These are phyloP conservation scores for Halictus rubicundus DNA, from an alignment of 1,140 invertebrate genomes.

Conservation along the genomic window DNA sequence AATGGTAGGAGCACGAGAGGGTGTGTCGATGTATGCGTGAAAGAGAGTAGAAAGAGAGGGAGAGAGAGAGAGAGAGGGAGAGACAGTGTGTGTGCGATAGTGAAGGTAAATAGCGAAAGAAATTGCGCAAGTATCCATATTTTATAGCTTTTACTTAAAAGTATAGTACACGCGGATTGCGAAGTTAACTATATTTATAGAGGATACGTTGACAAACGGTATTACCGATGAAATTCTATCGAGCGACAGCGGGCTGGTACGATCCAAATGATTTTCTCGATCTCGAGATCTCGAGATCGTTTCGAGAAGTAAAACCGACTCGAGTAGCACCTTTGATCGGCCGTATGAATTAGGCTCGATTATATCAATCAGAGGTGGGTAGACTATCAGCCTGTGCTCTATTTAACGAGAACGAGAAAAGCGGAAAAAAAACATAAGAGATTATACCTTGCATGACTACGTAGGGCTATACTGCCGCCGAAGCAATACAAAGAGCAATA, in stretches of 20 bases:
- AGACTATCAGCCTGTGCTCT: slow-evolving; percentile 46
- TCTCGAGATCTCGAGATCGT: no score
- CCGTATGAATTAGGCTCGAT: no score
- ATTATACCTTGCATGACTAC: slow-evolving; percentile 74
- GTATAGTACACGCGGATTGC: slow-evolving; percentile 53
- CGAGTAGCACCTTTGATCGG: no score
- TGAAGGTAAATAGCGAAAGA: background rate
- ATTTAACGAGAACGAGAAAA: slow-evolving; percentile 49
- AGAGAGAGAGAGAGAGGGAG: no score
- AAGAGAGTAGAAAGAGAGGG: background rate
- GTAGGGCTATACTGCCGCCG: slow-evolving; percentile 74
- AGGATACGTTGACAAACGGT: slow-evolving; percentile 72
- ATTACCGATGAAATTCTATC: slow-evolving; percentile 65
- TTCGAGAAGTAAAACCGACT: no score
- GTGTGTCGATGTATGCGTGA: background rate
- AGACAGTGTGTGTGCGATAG: no score
- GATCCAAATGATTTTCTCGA: no score
- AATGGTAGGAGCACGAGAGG: background rate
- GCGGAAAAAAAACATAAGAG: slow-evolving; percentile 55
- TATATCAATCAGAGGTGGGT: no score
- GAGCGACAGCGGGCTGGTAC: slow-evolving; percentile 44
- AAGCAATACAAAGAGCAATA: slow-evolving; percentile 80
- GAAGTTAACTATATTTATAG: slow-evolving; percentile 80
- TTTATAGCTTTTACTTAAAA: slow-evolving; percentile 76
- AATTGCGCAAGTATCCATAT: slow-evolving; percentile 67